phyloP scores from a whole-genome alignment of 2,113 vertebrate species.

The Oreochromis aureus region DNA sequence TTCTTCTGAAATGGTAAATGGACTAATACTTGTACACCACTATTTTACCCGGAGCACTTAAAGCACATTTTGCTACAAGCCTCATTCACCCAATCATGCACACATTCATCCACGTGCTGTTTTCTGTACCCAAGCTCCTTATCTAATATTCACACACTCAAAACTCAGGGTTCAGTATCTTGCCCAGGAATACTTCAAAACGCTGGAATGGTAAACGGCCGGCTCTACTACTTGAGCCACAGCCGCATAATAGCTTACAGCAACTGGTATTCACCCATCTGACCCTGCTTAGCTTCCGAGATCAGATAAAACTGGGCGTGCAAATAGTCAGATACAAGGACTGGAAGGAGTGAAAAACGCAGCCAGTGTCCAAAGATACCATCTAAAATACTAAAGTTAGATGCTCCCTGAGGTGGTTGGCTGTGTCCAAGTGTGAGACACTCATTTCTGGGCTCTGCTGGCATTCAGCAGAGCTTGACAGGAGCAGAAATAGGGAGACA shows the following conservation, averaged over 20 bases:
- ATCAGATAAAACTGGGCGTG: fast-evolving
- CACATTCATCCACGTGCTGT: neutral
- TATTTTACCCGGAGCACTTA: neutral
- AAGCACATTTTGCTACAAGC: neutral
- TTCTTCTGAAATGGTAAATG: neutral
- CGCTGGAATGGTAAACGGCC: neutral
- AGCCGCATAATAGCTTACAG: neutral
- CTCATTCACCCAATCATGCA: neutral
- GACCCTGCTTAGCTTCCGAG: neutral
- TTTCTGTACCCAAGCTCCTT: neutral
- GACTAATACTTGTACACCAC: neutral
- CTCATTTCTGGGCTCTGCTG: neutral
- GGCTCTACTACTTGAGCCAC: neutral
- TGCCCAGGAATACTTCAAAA: neutral
- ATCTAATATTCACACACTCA: neutral
- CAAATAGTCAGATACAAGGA: neutral
- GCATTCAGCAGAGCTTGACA: neutral
- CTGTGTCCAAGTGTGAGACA: neutral
- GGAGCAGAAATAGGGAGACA: neutral
- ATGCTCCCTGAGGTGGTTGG: neutral
- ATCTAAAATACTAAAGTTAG: neutral
- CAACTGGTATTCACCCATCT: neutral
- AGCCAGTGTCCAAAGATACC: neutral
- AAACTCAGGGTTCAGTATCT: neutral
- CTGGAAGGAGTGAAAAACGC: neutral